Conservation (phyloP, 64 coral and sea anemone genomes). For the Stichodactyla helianthus region DNA sequence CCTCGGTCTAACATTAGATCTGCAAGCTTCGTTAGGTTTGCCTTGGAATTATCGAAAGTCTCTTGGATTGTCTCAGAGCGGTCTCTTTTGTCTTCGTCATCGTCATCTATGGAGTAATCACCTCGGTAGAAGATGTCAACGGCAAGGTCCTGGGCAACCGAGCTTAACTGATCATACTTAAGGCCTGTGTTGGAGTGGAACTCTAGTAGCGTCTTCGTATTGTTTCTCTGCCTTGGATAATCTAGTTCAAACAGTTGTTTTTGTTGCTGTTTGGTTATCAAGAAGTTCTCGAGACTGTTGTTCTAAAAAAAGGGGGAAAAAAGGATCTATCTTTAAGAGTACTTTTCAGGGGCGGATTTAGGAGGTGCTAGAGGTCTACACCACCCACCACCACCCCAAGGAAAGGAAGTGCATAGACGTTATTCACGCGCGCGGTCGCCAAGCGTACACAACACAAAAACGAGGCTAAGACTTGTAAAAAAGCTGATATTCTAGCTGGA, state of each 20-base stretch:
- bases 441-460: too few species aligned
- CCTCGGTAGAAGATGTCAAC: slow-evolving; percentile 14
- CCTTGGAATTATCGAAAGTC: neutral
- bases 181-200: neutral
- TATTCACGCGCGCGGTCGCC: too few species aligned
- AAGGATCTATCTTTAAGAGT: neutral
- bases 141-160: neutral
- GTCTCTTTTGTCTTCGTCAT: neutral
- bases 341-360: too few species aligned
- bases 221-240: neutral
- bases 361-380: neutral
- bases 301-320: neutral
- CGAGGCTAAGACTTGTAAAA: too few species aligned
- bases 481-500: too few species aligned
- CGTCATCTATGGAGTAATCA: neutral
- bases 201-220: neutral
- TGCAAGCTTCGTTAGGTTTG: neutral
- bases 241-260: slow-evolving; percentile 13
- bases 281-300: neutral
- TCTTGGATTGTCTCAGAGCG: slow-evolving; percentile 3
- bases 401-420: too few species aligned
- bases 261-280: neutral
- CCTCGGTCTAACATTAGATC: neutral
- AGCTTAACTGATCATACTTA: neutral
- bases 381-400: too few species aligned